phyloP scores from a whole-genome alignment of 2,113 vertebrate genomes.

The Smithornis capensis region DNA sequence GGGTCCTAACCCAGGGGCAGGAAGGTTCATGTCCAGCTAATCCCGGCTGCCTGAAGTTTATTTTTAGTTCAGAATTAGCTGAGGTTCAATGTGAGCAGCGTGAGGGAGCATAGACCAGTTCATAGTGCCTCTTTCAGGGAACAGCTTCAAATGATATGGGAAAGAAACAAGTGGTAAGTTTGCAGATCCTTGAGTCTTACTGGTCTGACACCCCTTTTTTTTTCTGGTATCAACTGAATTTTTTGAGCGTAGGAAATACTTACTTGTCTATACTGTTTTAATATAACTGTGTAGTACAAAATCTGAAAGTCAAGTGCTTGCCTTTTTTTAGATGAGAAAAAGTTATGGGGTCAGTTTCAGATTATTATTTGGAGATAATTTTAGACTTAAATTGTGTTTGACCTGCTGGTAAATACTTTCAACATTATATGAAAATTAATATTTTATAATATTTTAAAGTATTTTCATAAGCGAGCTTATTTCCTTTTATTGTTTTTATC shows the following conservation, averaged over 20 bases:
- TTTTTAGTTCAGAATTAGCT: conserved; percentile 69
- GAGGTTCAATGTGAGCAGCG: conserved; percentile 17
- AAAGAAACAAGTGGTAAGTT: conserved; percentile 77
- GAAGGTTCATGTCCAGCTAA: conserved; percentile 38
- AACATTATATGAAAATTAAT: background rate
- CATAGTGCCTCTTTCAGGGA: background rate
- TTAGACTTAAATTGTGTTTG: background rate
- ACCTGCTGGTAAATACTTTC: background rate
- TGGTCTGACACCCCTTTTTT: background rate
- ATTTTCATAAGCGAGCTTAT: background rate
- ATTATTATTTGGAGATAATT: background rate
- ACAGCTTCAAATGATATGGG: conserved; percentile 61
- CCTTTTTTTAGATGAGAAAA: background rate
- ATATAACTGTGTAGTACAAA: background rate
- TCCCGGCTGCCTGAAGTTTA: conserved; percentile 58
- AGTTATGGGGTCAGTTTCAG: background rate
- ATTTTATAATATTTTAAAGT: background rate
- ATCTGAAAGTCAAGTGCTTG: background rate
- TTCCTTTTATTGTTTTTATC: background rate
- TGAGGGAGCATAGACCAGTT: background rate
- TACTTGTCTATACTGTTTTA: background rate
- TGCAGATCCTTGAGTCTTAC: background rate
- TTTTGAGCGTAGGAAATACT: background rate
- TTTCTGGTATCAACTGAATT: background rate
- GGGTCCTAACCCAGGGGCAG: background rate